Evolutionary conservation across 2,888 invertebrate genomes (phyloP).

Genomic region (Chloromyia formosa): DNA sequence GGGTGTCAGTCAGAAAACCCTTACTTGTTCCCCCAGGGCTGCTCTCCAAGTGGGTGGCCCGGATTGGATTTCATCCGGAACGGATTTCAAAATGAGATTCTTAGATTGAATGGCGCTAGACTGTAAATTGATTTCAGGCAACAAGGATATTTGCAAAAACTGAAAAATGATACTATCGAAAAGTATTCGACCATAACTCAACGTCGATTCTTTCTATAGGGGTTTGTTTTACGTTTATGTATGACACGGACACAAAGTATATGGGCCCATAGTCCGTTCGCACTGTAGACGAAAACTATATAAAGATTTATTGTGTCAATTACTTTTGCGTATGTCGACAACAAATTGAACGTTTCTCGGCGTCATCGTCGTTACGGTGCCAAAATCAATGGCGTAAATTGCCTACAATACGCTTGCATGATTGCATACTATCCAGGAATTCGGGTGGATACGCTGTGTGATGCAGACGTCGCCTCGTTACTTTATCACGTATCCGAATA

Average conservation of each 20-base stretch:
- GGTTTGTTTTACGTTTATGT: no score
- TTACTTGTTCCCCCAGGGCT: neutral
- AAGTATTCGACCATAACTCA: no score
- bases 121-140: no score
- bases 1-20: neutral
- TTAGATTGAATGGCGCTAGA: no score
- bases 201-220: no score
- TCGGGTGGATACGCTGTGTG: neutral
- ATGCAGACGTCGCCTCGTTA: slow-evolving; percentile 15
- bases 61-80: neutral
- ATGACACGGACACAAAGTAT: no score
- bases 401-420: neutral
- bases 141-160: no score
- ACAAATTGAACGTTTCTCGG: slow-evolving; percentile 8
- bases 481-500: slow-evolving; percentile 26
- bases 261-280: no score
- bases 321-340: slow-evolving; percentile 35
- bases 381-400: slow-evolving; percentile 33
- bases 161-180: no score
- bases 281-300: slow-evolving; percentile 7
- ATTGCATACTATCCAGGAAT: neutral
- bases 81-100: no score
- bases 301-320: slow-evolving; percentile 32
- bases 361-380: neutral
- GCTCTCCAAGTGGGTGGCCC: neutral